These are phyloP conservation scores for Pyrocephalus nanus DNA, from an alignment of 2,797 vertebrate genomes.

Conservation along the genomic window DNA sequence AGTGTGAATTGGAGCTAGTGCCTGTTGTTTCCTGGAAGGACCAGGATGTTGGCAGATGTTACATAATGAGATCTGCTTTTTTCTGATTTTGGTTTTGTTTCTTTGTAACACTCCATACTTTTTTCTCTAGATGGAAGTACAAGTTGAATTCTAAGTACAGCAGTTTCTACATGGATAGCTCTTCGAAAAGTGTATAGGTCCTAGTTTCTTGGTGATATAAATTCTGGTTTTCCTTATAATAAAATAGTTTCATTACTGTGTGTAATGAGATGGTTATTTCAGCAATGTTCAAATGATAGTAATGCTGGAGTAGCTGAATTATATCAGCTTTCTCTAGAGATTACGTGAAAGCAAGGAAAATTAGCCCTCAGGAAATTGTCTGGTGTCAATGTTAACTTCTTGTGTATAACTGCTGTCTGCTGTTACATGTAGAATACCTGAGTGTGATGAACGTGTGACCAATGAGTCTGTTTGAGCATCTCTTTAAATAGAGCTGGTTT, in stretches of 20 bases:
- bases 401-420: not conserved
- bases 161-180: not conserved
- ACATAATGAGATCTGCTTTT: not conserved
- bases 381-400: not conserved
- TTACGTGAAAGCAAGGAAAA: not conserved
- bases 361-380: not conserved
- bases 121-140: not conserved
- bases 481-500: not conserved
- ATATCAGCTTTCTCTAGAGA: not conserved
- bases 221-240: constrained; percentile 60
- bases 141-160: not conserved
- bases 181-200: not conserved
- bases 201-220: constrained; percentile 9
- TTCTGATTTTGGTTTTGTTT: not conserved
- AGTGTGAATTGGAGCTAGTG: not conserved
- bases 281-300: not conserved
- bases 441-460: not conserved
- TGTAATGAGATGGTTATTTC: constrained; percentile 57
- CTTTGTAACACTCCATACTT: not conserved
- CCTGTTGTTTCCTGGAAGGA: not conserved
- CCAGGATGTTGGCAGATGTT: not conserved
- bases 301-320: not conserved
- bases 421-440: not conserved
- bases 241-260: constrained; percentile 57
- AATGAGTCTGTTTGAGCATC: not conserved